Percentiles rank a stretch among this genome's conserved stretches.
Conservation (phyloP, 2,888 invertebrate species). For the Metellina segmentata region DNA sequence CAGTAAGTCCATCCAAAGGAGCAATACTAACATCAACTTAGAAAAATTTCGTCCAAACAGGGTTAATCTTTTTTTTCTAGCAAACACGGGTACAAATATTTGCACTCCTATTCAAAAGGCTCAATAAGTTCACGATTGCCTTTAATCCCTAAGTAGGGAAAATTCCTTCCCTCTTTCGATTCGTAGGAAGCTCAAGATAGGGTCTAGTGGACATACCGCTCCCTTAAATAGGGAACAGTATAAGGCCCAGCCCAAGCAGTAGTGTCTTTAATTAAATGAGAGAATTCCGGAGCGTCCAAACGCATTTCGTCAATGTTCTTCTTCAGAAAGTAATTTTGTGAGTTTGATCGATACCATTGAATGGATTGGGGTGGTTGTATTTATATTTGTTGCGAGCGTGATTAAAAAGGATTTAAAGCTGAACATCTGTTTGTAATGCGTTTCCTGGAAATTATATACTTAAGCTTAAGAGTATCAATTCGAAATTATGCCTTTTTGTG, state of each 20-base stretch:
- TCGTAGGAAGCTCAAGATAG: constrained; percentile 5
- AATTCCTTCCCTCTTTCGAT: constrained; percentile 23
- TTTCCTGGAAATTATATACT: background rate
- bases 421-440: background rate
- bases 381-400: background rate
- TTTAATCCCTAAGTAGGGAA: constrained; percentile 59
- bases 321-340: constrained; percentile 51
- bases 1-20: background rate
- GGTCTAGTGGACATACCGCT: constrained; percentile 40
- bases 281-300: constrained; percentile 28
- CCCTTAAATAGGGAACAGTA: constrained; percentile 29
- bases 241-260: constrained; percentile 19
- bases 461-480: too few relatives aligned
- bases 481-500: background rate
- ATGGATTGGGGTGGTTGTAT: background rate
- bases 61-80: constrained; percentile 50
- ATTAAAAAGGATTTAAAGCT: background rate
- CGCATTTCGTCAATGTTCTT: constrained; percentile 36
- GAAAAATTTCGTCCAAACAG: constrained; percentile 16
- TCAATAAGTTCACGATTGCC: constrained; percentile 52
- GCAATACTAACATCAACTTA: background rate
- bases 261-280: constrained; percentile 61
- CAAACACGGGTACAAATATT: constrained; percentile 67
- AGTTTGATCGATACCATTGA: constrained; percentile 10
- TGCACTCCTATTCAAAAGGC: constrained; percentile 66